Evolutionary conservation across 2,113 vertebrate genomes (phyloP).

Genomic region (Chelonoidis abingdonii): DNA sequence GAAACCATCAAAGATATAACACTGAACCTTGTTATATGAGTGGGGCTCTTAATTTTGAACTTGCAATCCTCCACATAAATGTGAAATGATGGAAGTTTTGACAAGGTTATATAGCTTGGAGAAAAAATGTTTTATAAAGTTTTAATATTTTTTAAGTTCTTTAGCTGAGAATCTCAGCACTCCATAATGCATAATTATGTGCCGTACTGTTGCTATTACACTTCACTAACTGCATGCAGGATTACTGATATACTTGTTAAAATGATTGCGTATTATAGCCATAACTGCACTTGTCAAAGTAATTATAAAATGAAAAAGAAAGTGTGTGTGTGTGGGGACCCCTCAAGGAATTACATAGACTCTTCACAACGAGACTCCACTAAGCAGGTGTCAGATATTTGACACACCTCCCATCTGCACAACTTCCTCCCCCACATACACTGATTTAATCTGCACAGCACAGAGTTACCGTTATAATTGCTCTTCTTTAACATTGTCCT

Average conservation of each 20-base stretch:
- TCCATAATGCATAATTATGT: rapidly evolving
- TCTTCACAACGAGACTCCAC: background rate
- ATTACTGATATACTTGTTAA: background rate
- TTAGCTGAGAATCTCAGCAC: background rate
- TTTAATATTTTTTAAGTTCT: background rate
- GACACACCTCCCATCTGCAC: background rate
- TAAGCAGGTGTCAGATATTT: background rate
- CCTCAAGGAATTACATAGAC: background rate
- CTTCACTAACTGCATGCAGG: background rate
- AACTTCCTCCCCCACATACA: background rate
- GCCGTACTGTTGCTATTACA: rapidly evolving
- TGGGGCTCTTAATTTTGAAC: background rate
- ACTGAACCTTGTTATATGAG: background rate
- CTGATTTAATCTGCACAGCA: background rate
- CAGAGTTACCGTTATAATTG: background rate
- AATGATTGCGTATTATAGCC: background rate
- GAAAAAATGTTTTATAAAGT: background rate
- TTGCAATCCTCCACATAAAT: background rate
- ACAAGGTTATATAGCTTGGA: background rate
- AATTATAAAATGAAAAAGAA: background rate
- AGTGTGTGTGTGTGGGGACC: background rate
- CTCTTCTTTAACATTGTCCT: background rate
- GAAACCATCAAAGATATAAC: background rate
- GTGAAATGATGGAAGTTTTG: background rate
- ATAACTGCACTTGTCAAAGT: background rate